phyloP scores from a whole-genome alignment of 1,140 invertebrate species.

The Sitophilus oryzae region DNA sequence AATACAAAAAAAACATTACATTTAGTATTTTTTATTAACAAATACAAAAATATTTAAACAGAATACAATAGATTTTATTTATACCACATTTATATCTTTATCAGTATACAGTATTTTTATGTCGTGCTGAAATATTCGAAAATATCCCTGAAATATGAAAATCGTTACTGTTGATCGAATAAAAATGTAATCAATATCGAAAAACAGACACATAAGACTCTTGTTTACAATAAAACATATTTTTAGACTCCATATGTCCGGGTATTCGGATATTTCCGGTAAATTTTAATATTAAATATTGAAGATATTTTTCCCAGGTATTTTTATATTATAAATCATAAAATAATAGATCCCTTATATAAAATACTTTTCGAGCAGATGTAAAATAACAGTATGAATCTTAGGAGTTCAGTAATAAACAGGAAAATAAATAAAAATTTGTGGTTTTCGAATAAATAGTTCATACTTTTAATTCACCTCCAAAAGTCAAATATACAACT shows the following conservation, averaged over 20 bases:
- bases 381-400: constrained; percentile 5
- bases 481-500: not conserved
- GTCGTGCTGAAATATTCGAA: not conserved
- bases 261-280: constrained; percentile 12
- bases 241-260: constrained; percentile 25
- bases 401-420: not conserved
- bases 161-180: constrained; percentile 9
- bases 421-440: not conserved
- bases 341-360: constrained; percentile 1
- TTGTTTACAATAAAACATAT: constrained; percentile 27
- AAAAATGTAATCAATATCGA: constrained; percentile 23
- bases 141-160: not conserved
- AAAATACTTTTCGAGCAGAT: constrained; percentile 1
- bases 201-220: constrained; percentile 24
- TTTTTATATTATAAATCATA: constrained; percentile 11
- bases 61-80: constrained; percentile 14
- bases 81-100: constrained; percentile 10
- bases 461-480: constrained; percentile 6
- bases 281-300: constrained; percentile 16
- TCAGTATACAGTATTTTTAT: not conserved
- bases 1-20: constrained; percentile 4
- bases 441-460: not conserved
- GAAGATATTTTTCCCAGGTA: constrained; percentile 20
- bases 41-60: constrained; percentile 30
- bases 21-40: constrained; percentile 28